These are phyloP conservation scores for Aleiodes leptofemur DNA, from an alignment of 2,888 invertebrate species.

Conservation along the genomic window DNA sequence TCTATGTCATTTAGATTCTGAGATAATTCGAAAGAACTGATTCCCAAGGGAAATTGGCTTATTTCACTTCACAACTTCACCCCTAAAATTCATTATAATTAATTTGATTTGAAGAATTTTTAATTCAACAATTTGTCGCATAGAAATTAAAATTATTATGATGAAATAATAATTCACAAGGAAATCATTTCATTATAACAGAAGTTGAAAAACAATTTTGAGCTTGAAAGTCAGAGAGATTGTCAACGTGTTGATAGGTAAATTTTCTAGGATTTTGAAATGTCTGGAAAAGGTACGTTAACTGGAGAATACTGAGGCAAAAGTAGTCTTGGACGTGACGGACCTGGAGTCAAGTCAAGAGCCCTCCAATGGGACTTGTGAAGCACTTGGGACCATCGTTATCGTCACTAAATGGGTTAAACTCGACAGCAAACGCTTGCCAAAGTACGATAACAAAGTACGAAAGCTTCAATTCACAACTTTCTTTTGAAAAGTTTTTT, in stretches of 20 bases:
- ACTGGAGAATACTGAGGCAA: slow-evolving; percentile 5
- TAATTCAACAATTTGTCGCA: too few species aligned
- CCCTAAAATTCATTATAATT: too few species aligned
- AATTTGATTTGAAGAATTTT: too few species aligned
- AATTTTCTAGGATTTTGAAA: not conserved
- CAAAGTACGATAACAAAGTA: slow-evolving; percentile 34
- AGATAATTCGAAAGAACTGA: too few species aligned
- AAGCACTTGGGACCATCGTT: slow-evolving; percentile 56
- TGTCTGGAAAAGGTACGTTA: slow-evolving; percentile 23
- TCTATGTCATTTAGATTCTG: too few species aligned
- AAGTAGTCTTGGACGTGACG: slow-evolving; percentile 35
- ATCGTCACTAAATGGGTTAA: slow-evolving; percentile 59
- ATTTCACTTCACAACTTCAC: too few species aligned
- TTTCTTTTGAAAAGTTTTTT: slow-evolving; percentile 11
- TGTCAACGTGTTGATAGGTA: slow-evolving; percentile 3
- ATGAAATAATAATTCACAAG: too few species aligned
- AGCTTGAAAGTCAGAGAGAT: too few species aligned
- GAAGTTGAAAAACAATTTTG: too few species aligned
- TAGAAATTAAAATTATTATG: too few species aligned
- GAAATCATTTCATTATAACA: too few species aligned
- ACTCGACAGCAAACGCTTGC: slow-evolving; percentile 48
- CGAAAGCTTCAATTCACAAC: slow-evolving; percentile 20
- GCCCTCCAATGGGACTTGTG: slow-evolving; percentile 18
- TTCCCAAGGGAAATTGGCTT: too few species aligned
- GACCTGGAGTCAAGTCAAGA: slow-evolving; percentile 32